Percentiles rank a stretch among this genome's conserved stretches.
Conservation (phyloP, 2,113 vertebrate species). For the Rhinolophus ferrumequinum region DNA sequence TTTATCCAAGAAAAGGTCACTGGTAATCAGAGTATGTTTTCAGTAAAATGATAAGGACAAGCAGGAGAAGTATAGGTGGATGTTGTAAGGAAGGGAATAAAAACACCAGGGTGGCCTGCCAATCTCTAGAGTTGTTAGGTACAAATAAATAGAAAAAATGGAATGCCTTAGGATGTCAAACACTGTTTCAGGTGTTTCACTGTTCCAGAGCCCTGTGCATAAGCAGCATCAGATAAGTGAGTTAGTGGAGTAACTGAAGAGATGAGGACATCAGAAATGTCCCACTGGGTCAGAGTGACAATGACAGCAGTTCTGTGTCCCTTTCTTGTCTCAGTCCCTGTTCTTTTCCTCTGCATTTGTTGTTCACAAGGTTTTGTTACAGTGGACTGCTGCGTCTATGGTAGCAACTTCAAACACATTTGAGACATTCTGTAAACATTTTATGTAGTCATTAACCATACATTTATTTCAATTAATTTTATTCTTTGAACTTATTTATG, state of each 20-base stretch:
- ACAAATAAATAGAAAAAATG: conserved; percentile 25
- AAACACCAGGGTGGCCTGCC: not conserved
- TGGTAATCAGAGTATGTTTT: not conserved
- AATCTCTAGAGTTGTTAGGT: not conserved
- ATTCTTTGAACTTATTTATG: conserved; percentile 14
- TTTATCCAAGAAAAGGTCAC: not conserved
- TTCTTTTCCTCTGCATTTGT: not conserved
- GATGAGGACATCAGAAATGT: not conserved
- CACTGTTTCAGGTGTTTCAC: not conserved
- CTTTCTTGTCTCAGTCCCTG: conserved; percentile 22
- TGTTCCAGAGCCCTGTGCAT: not conserved
- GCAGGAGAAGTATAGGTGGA: not conserved
- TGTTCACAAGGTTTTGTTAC: conserved; percentile 32
- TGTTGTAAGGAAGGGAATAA: not conserved
- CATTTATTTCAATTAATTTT: conserved; percentile 40
- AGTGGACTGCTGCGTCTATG: not conserved
- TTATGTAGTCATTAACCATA: not conserved
- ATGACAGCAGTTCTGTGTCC: not conserved
- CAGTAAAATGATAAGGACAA: conserved; percentile 45
- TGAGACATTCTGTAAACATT: not conserved
- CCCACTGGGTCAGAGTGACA: not conserved
- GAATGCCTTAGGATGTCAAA: not conserved
- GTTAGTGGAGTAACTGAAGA: not conserved
- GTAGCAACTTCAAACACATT: conserved; percentile 36
- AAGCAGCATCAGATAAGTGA: not conserved